Conservation (phyloP, 2,888 invertebrate species). For the Cenopis cana region DNA sequence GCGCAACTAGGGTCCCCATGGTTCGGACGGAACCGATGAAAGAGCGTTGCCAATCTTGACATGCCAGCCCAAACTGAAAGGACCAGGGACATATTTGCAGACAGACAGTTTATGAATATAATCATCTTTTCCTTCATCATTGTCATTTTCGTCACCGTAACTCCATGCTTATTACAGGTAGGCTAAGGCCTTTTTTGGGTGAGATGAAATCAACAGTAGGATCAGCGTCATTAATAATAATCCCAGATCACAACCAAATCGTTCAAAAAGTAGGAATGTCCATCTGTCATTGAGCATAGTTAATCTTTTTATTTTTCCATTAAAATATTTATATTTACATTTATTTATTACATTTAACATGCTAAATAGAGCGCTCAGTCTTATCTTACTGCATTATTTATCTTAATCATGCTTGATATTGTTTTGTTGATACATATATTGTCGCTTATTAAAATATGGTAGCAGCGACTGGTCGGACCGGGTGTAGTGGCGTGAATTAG, state of each 20-base stretch:
- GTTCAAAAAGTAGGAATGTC: too few species aligned
- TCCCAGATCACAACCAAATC: background rate
- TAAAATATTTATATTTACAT: too few species aligned
- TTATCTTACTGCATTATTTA: too few species aligned
- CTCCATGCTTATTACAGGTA: background rate
- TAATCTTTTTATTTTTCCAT: too few species aligned
- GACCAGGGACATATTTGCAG: background rate
- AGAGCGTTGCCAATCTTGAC: conserved; percentile 88
- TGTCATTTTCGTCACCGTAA: background rate
- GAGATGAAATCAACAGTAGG: background rate
- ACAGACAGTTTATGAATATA: background rate
- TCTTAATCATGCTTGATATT: too few species aligned
- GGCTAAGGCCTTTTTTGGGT: background rate
- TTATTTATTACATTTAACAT: too few species aligned
- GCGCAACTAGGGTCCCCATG: conserved; percentile 79
- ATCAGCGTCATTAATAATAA: background rate
- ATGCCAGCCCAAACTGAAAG: conserved; percentile 85
- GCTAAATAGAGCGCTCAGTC: too few species aligned
- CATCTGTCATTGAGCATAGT: too few species aligned
- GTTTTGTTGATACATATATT: too few species aligned
- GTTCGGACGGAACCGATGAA: conserved; percentile 89
- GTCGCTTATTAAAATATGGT: too few species aligned
- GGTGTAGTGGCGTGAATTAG: too few species aligned
- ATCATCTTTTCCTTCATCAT: background rate
- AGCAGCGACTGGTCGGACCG: too few species aligned